Evolutionary conservation across 2,113 vertebrate species (phyloP).

Genomic region (Progne subis): DNA sequence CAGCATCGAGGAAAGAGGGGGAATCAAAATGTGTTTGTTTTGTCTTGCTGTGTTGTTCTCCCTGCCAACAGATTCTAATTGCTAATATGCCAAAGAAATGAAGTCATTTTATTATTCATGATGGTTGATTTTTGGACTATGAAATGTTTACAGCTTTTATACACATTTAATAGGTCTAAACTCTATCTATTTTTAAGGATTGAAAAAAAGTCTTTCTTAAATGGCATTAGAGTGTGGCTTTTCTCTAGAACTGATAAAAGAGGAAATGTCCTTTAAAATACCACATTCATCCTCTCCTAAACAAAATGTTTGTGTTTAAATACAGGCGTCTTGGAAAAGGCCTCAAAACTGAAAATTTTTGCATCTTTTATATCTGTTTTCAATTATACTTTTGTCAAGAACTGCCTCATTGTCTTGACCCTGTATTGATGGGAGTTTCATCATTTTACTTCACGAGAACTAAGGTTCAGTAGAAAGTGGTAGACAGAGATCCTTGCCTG

Average conservation of each 20-base stretch:
- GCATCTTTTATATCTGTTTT: background rate
- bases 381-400: background rate
- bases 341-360: background rate
- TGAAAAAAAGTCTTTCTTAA: background rate
- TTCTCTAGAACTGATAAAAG: background rate
- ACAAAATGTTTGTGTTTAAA: background rate
- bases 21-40: conserved; percentile 45
- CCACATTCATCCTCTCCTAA: background rate
- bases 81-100: conserved; percentile 43
- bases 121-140: background rate
- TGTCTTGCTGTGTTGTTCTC: conserved; percentile 36
- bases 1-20: background rate
- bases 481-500: background rate
- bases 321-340: background rate
- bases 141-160: conserved; percentile 25
- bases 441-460: background rate
- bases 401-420: background rate
- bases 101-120: conserved; percentile 29
- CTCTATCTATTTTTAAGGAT: background rate
- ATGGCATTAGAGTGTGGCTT: background rate
- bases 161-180: background rate
- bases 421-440: background rate
- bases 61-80: conserved; percentile 35
- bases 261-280: background rate
- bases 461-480: background rate